Percentiles rank a stretch among this genome's conserved stretches.
Evolutionary conservation across 92 coral and sea anemone species (phyloP).

Genomic region (Zoanthus solanderi): DNA sequence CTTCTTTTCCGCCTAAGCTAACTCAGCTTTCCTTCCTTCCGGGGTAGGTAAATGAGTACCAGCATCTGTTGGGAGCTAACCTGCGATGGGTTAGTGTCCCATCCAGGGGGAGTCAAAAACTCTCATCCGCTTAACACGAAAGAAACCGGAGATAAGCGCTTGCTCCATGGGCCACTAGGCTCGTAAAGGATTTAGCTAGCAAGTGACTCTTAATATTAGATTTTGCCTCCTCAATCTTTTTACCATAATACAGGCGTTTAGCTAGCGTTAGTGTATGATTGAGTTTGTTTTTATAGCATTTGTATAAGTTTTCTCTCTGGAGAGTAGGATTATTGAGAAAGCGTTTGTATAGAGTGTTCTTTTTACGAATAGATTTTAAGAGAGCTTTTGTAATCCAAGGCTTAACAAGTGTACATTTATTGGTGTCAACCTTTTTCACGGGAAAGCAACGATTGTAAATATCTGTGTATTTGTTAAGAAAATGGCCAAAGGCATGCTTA

Average conservation of each 20-base stretch:
- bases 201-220: background rate
- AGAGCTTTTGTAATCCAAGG: conserved; percentile 71
- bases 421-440: conserved; percentile 38
- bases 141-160: too few relatives aligned
- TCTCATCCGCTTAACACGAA: too few relatives aligned
- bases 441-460: conserved; percentile 57
- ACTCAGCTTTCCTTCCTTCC: too few relatives aligned
- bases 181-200: too few relatives aligned
- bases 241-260: conserved; percentile 53
- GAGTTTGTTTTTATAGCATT: conserved; percentile 54
- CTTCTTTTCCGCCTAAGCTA: too few relatives aligned
- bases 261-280: conserved; percentile 49
- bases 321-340: background rate
- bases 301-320: conserved; percentile 32
- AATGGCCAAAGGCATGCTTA: conserved; percentile 37
- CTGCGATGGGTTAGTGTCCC: too few relatives aligned
- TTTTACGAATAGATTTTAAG: conserved; percentile 50
- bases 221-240: conserved; percentile 11
- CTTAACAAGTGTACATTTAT: conserved; percentile 35
- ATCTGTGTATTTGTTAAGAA: conserved; percentile 35
- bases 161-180: too few relatives aligned
- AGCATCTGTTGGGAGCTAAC: too few relatives aligned
- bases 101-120: too few relatives aligned
- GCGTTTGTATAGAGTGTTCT: conserved; percentile 48
- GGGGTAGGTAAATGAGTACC: too few relatives aligned